A percentile compares a stretch with the other conserved stretches of the same genome.
phyloP scores from a whole-genome alignment of 2,888 invertebrate species.

The Cryptops parisi region DNA sequence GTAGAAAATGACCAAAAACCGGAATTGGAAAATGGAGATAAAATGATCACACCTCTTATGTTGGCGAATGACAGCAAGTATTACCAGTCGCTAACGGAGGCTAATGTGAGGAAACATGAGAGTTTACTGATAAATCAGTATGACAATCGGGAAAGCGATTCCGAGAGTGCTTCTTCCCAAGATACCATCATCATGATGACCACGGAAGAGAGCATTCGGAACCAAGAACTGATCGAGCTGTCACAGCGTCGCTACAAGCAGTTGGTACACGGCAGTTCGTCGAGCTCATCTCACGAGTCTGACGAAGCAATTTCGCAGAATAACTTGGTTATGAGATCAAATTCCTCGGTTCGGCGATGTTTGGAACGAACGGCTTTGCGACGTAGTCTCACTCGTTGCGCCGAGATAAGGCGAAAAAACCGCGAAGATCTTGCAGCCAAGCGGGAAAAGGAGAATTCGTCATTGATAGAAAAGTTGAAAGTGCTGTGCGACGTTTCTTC shows the following conservation, averaged over 20 bases:
- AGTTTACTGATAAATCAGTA: not conserved
- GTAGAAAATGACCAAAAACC: not conserved
- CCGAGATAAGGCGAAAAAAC: constrained; percentile 33
- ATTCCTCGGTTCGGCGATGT: constrained; percentile 45
- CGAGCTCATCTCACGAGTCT: constrained; percentile 12
- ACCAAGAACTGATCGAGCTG: constrained; percentile 20
- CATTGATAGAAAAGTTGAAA: constrained; percentile 7
- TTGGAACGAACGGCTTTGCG: constrained; percentile 70
- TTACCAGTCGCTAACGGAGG: not conserved
- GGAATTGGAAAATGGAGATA: not conserved
- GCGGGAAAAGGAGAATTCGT: not conserved
- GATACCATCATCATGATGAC: constrained; percentile 23
- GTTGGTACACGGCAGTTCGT: not conserved
- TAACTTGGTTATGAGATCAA: constrained; percentile 22
- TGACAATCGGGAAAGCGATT: constrained; percentile 18
- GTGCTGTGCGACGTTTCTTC: constrained; percentile 1
- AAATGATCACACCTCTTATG: not conserved
- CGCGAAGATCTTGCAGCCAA: not conserved
- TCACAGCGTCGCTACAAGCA: constrained; percentile 8
- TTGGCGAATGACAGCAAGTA: not conserved
- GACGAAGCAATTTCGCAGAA: constrained; percentile 11
- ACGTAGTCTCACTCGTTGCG: constrained; percentile 52
- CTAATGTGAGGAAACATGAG: not conserved
- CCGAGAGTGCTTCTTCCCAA: constrained; percentile 20
- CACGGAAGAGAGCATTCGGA: constrained; percentile 20